Evolutionary conservation across 2,797 vertebrate genomes (phyloP).

Genomic region (Sciaenops ocellatus): DNA sequence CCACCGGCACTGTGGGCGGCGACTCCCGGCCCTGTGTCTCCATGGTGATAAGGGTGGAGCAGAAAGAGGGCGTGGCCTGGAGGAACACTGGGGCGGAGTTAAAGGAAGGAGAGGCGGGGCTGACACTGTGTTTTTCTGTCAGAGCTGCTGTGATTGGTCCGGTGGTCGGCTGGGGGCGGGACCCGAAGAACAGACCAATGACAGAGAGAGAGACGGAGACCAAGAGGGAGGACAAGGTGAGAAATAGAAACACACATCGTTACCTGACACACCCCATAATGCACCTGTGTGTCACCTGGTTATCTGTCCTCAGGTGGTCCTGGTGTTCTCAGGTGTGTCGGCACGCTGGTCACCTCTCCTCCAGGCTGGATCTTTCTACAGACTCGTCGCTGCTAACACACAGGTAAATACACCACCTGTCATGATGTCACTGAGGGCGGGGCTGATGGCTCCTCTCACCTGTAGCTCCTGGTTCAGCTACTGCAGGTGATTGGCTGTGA

Average conservation of each 20-base stretch:
- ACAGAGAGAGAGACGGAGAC: constrained; percentile 58
- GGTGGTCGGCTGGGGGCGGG: constrained; percentile 73
- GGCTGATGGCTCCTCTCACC: neutral
- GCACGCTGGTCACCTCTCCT: constrained; percentile 80
- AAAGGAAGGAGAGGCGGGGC: constrained; percentile 14
- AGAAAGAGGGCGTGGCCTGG: constrained; percentile 80
- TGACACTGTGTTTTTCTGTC: constrained; percentile 60
- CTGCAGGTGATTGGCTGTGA: neutral
- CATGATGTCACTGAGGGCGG: constrained; percentile 5
- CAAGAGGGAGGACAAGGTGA: constrained; percentile 34
- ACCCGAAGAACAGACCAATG: constrained; percentile 76
- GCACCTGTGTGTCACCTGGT: constrained; percentile 7
- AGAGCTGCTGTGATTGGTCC: constrained; percentile 74
- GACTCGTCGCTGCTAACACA: constrained; percentile 60
- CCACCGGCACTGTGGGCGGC: neutral
- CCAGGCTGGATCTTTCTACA: constrained; percentile 75
- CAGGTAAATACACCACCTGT: constrained; percentile 65
- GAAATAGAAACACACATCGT: neutral
- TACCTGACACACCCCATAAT: constrained; percentile 2
- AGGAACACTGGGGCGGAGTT: constrained; percentile 46
- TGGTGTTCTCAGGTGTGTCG: constrained; percentile 67
- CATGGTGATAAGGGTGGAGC: constrained; percentile 72
- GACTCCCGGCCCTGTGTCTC: constrained; percentile 63
- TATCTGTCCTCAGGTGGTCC: constrained; percentile 54
- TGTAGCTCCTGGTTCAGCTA: neutral